A percentile compares a stretch with the other conserved stretches of the same genome.
Evolutionary conservation across 2,797 vertebrate species (phyloP).

Genomic region (Leucoraja ocellata): DNA sequence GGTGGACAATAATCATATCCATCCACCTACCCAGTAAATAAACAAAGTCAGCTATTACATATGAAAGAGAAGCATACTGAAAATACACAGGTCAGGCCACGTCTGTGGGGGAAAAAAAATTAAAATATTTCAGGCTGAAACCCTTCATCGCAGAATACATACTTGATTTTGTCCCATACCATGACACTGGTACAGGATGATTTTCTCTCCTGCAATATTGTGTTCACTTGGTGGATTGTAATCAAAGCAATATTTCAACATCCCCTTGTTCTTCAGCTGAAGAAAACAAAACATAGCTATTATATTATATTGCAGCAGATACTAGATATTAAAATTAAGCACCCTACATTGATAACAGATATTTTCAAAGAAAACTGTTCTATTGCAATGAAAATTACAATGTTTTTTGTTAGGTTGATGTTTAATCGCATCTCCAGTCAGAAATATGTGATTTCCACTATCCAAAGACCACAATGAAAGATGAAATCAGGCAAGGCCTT

Average conservation of each 20-base stretch:
- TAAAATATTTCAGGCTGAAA: constrained; percentile 35
- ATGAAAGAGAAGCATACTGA: too few species aligned
- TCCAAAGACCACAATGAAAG: not conserved
- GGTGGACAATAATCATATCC: not conserved
- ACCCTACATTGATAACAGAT: not conserved
- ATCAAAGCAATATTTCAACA: constrained; percentile 78
- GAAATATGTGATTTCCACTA: not conserved
- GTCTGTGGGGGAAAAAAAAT: not conserved
- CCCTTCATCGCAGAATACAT: constrained; percentile 31
- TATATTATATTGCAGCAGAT: not conserved
- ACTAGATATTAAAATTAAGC: not conserved
- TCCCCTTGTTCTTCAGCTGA: constrained; percentile 80
- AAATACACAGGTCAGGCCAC: too few species aligned
- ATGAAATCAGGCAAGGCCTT: too few species aligned
- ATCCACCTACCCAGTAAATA: too few species aligned
- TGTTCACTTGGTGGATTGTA: constrained; percentile 80
- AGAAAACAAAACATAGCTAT: constrained; percentile 35
- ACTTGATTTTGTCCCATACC: constrained; percentile 98
- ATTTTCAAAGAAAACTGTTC: not conserved
- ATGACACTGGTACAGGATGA: constrained; percentile 83
- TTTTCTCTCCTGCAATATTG: constrained; percentile 61
- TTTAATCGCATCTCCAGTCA: not conserved
- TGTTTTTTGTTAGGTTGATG: not conserved
- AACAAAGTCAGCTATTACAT: too few species aligned
- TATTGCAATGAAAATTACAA: not conserved